Evolutionary conservation across 2,113 vertebrate species (phyloP), one percentile per base, ranked within the genome.

Genomic region (Colinus virginianus): DNA sequence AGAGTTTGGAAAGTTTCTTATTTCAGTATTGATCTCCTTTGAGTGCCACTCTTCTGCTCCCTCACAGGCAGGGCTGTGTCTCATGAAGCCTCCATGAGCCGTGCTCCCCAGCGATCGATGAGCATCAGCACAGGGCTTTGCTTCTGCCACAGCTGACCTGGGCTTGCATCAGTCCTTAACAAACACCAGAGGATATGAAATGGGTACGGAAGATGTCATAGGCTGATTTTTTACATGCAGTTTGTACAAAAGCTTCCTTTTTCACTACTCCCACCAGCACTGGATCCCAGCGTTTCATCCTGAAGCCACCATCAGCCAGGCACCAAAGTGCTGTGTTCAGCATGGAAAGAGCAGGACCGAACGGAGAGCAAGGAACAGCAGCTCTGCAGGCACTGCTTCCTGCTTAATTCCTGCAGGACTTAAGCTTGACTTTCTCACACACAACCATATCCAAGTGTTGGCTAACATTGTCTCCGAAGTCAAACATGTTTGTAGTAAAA

Each of bases 61-160:
- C 64, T 81, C 26, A 55, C 90, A 80, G 90, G 63, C 43, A 80
- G 81, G 64, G 89, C 82, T 87, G 82, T 70, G 79, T 77, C 85
- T 74, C 85, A 58, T 63, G 77, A 62, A 95, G 92, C 80, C 77
- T 64, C 69, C 88, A 42, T 15, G 66, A 61, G 78, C 80, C 87
- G 70, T 17, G 55, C 38, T 78, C 87, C 79, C 78, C 85, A 87
- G 91, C 90, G 89, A 80, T 83, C 92, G 95, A 94, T 90, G 81
- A 93, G 84, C 86, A 55, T 61, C 90, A 93, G 87, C 71, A 63
- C 62, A 48, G 56, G 84, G 49, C 67, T 53, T 85, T 58, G 75
- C 83, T 94, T 64, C 79, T 95, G 66, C 80, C 82, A 59, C 53
- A 64, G 88, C 81, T 32, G 3, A 22, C 81, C 86, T 66, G 43